phyloP scores from a whole-genome alignment of 1,140 invertebrate species.

The Limonius californicus region DNA sequence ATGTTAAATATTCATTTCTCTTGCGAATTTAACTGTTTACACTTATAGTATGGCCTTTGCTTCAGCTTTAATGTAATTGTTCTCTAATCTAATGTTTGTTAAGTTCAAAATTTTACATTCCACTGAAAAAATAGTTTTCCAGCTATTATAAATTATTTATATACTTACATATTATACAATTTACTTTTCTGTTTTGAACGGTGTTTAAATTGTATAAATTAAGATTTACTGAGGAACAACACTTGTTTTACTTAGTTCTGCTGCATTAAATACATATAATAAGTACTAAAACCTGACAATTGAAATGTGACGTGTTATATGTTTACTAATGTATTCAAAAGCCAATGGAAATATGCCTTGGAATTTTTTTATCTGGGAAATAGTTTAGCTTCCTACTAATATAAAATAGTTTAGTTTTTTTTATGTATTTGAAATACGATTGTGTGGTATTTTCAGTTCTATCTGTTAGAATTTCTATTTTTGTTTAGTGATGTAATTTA shows the following conservation, averaged over 20 bases:
- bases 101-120: too few relatives aligned
- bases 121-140: too few relatives aligned
- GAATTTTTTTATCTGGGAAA: slow-evolving; percentile 1
- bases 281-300: slow-evolving; percentile 3
- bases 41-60: too few relatives aligned
- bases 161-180: neutral
- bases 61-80: too few relatives aligned
- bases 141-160: too few relatives aligned
- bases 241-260: too few relatives aligned
- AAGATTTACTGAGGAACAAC: too few relatives aligned
- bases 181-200: neutral
- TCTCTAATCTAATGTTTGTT: too few relatives aligned
- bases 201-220: neutral
- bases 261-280: neutral
- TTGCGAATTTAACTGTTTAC: too few relatives aligned
- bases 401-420: neutral
- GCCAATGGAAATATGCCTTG: neutral
- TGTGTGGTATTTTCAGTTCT: too few relatives aligned
- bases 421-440: neutral
- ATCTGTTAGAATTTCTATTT: neutral
- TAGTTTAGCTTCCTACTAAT: slow-evolving; percentile 7
- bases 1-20: too few relatives aligned
- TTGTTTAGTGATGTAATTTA: neutral
- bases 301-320: neutral
- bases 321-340: neutral